A percentile compares a stretch with the other conserved stretches of the same genome.
phyloP scores from a whole-genome alignment of 2,888 invertebrate species.

The Chaitophorus viminalis region DNA sequence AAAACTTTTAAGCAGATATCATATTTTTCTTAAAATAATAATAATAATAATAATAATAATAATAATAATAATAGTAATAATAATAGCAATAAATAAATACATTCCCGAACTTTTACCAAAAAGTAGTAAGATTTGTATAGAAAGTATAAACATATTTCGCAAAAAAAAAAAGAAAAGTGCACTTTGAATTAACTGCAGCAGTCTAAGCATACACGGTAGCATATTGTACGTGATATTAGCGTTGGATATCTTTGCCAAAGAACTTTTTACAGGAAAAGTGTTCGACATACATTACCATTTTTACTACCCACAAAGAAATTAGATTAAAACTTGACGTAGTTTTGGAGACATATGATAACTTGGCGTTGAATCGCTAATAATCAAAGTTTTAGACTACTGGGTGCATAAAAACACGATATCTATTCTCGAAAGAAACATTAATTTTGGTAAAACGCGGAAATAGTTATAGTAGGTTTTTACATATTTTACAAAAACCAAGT shows the following conservation, averaged over 20 bases:
- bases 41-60: too few relatives aligned
- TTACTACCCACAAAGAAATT: background rate
- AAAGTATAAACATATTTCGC: background rate
- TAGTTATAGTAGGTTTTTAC: background rate
- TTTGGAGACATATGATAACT: background rate
- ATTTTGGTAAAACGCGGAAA: background rate
- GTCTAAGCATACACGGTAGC: background rate
- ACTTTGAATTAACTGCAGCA: conserved; percentile 12
- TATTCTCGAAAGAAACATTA: conserved; percentile 5
- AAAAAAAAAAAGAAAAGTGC: conserved; percentile 12
- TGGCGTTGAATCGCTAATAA: background rate
- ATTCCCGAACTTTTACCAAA: background rate
- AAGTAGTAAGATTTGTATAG: background rate
- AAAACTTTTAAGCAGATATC: conserved; percentile 36
- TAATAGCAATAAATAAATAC: background rate
- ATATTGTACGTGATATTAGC: background rate
- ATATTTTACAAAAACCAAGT: background rate
- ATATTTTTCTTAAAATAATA: background rate
- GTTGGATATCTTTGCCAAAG: background rate
- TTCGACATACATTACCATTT: background rate
- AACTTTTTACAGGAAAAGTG: conserved; percentile 1
- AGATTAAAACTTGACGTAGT: conserved; percentile 7
- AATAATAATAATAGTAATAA: background rate
- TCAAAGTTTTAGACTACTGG: conserved; percentile 12
- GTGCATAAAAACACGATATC: background rate